Conservation (phyloP, 2,797 vertebrate species). For the Sebastes vulpes region DNA sequence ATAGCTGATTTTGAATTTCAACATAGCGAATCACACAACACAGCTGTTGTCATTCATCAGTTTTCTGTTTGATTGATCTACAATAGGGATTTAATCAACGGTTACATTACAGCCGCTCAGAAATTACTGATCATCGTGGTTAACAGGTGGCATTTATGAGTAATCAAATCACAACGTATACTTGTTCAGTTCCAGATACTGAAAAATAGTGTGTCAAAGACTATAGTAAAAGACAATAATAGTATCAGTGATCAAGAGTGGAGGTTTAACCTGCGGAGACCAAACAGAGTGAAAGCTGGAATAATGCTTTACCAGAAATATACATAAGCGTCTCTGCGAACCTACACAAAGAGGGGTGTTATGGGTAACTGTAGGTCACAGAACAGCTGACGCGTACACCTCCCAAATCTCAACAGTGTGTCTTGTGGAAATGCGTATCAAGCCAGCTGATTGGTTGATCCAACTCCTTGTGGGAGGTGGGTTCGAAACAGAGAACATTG, state of each 20-base stretch:
- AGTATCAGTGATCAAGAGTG: neutral
- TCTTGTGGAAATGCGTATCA: no score
- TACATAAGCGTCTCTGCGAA: neutral
- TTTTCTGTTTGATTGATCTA: neutral
- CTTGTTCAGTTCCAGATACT: neutral
- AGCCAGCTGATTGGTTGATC: no score
- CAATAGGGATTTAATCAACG: neutral
- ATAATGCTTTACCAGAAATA: neutral
- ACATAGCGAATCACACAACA: neutral
- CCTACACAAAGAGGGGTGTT: no score
- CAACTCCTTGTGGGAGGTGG: neutral
- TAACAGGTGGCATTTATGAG: neutral
- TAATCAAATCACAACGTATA: neutral
- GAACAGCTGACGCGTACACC: no score
- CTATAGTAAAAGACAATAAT: neutral
- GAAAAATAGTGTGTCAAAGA: neutral
- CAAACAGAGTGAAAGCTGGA: neutral
- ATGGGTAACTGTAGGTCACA: no score
- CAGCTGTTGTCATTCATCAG: neutral
- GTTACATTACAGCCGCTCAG: neutral
- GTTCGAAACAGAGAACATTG: neutral
- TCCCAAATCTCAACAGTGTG: no score
- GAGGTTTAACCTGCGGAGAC: neutral
- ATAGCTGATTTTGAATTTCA: neutral
- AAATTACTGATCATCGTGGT: neutral